phyloP scores from a whole-genome alignment of 2,797 vertebrate genomes.

The Aratinga solstitialis region DNA sequence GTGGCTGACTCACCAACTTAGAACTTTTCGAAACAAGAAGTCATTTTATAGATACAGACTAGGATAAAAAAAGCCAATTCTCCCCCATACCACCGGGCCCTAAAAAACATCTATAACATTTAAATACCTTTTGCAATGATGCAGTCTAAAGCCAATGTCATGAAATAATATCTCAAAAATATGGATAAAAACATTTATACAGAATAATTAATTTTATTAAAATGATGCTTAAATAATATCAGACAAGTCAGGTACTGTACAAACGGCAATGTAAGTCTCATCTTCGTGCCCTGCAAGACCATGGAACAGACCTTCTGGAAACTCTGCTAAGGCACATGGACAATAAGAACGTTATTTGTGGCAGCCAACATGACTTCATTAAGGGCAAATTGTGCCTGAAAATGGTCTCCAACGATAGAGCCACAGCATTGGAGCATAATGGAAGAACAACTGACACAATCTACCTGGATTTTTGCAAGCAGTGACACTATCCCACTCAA shows the following conservation, averaged over 20 bases:
- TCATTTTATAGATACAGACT: background rate
- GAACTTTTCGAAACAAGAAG: background rate
- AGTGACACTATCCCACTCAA: background rate
- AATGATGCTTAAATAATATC: background rate
- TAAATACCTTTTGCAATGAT: background rate
- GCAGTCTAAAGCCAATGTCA: background rate
- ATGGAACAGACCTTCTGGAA: background rate
- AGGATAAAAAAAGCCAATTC: background rate
- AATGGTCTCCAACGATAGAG: background rate
- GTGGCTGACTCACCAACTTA: background rate
- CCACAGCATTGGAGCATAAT: background rate
- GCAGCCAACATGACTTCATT: background rate
- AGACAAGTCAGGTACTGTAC: background rate
- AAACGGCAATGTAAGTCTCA: background rate
- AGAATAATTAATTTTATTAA: background rate
- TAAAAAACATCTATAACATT: background rate
- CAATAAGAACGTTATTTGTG: background rate
- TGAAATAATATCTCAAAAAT: background rate
- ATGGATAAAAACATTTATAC: background rate
- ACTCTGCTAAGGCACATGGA: background rate
- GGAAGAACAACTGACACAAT: background rate
- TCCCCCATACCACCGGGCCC: fast-evolving
- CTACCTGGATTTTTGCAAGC: background rate
- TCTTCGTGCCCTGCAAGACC: background rate
- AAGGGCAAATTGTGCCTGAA: background rate